Evolutionary conservation across 2,113 vertebrate species (phyloP).

Genomic region (Garra rufa): DNA sequence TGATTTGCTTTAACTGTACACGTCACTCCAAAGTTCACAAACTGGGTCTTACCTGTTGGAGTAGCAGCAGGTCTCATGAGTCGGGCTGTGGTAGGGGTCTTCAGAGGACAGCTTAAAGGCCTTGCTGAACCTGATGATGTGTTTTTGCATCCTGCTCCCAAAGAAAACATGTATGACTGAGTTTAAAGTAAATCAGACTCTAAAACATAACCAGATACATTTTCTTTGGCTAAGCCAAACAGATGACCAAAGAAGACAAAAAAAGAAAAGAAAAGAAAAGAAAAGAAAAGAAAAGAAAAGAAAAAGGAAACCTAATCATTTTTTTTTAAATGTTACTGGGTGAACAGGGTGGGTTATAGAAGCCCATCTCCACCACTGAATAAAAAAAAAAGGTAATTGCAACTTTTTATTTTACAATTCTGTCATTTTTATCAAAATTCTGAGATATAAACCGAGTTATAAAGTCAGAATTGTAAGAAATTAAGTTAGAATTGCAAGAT

Average conservation of each 20-base stretch:
- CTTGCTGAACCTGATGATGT: constrained; percentile 45
- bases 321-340: too few species aligned
- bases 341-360: neutral
- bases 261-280: neutral
- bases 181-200: neutral
- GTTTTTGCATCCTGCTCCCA: constrained; percentile 59
- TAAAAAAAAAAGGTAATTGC: too few species aligned
- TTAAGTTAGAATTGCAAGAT: too few species aligned
- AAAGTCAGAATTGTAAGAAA: too few species aligned
- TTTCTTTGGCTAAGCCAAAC: too few species aligned
- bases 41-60: constrained; percentile 61
- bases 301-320: too few species aligned
- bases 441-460: too few species aligned
- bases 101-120: constrained; percentile 48
- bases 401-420: too few species aligned
- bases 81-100: constrained; percentile 49
- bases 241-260: neutral
- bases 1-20: neutral
- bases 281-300: neutral
- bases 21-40: neutral
- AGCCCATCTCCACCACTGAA: too few species aligned
- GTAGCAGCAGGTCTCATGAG: constrained; percentile 16
- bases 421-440: too few species aligned
- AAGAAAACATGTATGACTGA: constrained; percentile 17
- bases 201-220: too few species aligned